Evolutionary conservation across 1,140 invertebrate species (phyloP).

Genomic region (Argopecten irradians): DNA sequence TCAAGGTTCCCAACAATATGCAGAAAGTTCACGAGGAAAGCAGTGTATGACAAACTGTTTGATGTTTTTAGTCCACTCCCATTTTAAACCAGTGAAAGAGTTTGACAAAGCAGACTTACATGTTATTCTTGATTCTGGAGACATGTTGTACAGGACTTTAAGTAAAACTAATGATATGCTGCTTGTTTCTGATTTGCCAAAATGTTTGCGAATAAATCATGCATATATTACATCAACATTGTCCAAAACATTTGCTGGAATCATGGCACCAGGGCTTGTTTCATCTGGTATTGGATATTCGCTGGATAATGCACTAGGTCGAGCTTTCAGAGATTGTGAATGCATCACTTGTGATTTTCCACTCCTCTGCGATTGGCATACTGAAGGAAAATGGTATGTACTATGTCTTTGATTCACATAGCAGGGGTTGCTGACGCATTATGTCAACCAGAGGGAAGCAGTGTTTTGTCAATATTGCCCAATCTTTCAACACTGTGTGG

Average conservation of each 20-base stretch:
- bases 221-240: background rate
- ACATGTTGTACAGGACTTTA: background rate
- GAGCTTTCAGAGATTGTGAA: background rate
- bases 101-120: background rate
- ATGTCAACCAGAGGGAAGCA: background rate
- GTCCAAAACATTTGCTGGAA: background rate
- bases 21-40: background rate
- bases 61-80: background rate
- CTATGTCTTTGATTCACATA: background rate
- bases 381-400: background rate
- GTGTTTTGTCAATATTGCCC: background rate
- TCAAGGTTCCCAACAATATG: background rate
- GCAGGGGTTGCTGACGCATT: background rate
- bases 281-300: background rate
- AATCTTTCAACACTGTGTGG: background rate
- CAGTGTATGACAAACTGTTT: background rate
- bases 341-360: background rate
- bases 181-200: background rate
- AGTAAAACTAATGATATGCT: background rate
- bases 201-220: background rate
- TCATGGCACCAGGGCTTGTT: background rate
- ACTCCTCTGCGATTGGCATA: background rate
- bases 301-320: background rate
- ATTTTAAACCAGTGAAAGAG: background rate
- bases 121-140: background rate